A percentile compares a stretch with the other conserved stretches of the same genome.
phyloP scores from a whole-genome alignment of 2,888 invertebrate species.

The Hecatera dysodea region DNA sequence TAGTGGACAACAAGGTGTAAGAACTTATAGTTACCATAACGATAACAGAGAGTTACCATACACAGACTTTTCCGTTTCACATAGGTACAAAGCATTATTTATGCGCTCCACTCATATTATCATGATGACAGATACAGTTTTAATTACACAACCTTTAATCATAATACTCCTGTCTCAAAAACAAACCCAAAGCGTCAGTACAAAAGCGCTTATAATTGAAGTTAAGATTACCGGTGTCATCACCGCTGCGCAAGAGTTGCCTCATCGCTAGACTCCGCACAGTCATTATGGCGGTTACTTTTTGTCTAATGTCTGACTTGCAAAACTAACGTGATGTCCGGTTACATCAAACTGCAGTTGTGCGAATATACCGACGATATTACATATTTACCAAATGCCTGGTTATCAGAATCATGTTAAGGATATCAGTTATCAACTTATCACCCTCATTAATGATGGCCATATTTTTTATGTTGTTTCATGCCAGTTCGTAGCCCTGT shows the following conservation, averaged over 20 bases:
- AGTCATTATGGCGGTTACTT: conserved; percentile 49
- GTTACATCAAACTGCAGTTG: conserved; percentile 34
- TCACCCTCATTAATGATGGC: neutral
- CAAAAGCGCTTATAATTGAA: conserved; percentile 17
- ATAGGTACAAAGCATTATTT: no score
- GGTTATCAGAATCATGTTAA: neutral
- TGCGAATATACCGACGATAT: neutral
- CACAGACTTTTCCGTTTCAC: no score
- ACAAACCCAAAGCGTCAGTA: conserved; percentile 6
- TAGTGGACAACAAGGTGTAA: no score
- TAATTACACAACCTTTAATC: neutral
- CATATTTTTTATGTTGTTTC: neutral
- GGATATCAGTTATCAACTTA: neutral
- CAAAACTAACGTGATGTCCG: conserved; percentile 50
- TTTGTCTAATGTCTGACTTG: conserved; percentile 54
- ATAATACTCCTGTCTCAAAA: conserved; percentile 19
- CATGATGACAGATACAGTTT: neutral
- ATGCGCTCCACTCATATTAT: neutral
- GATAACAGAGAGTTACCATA: no score
- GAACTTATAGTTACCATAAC: no score
- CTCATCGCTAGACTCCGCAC: conserved; percentile 27
- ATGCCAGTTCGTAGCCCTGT: neutral
- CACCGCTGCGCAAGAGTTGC: conserved; percentile 51
- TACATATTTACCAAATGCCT: neutral
- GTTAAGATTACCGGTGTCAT: conserved; percentile 42